Conservation (phyloP, 2,888 invertebrate species). For the Tachystola acroxantha region DNA sequence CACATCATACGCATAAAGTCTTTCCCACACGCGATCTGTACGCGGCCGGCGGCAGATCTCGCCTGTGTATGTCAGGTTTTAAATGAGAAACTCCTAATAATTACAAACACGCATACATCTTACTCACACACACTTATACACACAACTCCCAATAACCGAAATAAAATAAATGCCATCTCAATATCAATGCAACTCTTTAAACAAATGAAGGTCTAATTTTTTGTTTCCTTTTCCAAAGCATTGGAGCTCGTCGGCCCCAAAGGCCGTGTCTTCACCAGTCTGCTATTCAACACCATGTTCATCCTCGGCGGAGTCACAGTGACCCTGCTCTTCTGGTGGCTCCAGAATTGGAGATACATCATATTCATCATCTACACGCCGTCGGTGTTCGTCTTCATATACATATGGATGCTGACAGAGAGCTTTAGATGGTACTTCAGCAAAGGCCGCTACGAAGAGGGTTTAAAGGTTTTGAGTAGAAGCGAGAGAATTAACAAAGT, state of each 20-base stretch:
- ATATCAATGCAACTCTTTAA: too few relatives aligned
- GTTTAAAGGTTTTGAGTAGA: slow-evolving; percentile 78
- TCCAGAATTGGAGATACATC: slow-evolving; percentile 65
- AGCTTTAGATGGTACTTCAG: slow-evolving; percentile 74
- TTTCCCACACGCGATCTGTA: too few relatives aligned
- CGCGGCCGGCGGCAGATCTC: too few relatives aligned
- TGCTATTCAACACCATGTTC: slow-evolving; percentile 71
- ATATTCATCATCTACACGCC: slow-evolving; percentile 67
- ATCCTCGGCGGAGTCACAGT: slow-evolving; percentile 67
- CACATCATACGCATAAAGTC: too few relatives aligned
- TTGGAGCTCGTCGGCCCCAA: slow-evolving; percentile 67
- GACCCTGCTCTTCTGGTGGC: slow-evolving; percentile 63
- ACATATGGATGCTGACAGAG: slow-evolving; percentile 61
- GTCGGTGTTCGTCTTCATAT: slow-evolving; percentile 53
- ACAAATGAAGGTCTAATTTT: not conserved
- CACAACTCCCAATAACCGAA: too few relatives aligned
- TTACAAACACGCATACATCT: too few relatives aligned
- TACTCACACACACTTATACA: too few relatives aligned
- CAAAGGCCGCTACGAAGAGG: slow-evolving; percentile 82
- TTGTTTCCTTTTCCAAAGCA: too few relatives aligned
- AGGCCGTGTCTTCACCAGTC: slow-evolving; percentile 64
- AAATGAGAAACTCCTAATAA: too few relatives aligned
- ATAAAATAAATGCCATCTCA: too few relatives aligned
- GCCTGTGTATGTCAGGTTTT: too few relatives aligned
- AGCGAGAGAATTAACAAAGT: slow-evolving; percentile 81